Base-by-base conservation (phyloP, 2,113 vertebrate species). In the Rhinolophus ferrumequinum region DNA sequence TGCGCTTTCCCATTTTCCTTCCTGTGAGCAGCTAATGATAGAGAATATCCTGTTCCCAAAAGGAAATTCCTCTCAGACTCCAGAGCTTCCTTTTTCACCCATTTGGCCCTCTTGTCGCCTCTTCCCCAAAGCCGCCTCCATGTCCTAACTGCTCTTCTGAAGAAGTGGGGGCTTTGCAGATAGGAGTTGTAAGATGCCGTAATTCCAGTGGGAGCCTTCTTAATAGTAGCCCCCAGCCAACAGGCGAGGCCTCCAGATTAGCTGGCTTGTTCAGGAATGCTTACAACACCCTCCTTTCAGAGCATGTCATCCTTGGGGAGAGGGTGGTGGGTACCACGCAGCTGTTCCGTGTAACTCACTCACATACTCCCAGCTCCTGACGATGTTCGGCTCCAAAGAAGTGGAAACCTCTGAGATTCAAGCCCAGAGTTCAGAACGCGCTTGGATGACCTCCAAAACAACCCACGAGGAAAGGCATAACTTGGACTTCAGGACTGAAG, bases 281-380 rank as follows among this genome's bases (percentile, higher is more conserved):
- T 98, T 97, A 93, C 97, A 98, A 98, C 98, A 98, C 98, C 98
- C 98, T 98, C 97, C 97, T 98, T 91, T 95, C 96, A 94, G 97
- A 93, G 73, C 97, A 77, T 97, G 97, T 98, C 97, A 95, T 98
- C 98, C 98, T 98, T 97, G 84, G 98, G 98, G 98, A 99, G 94
- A 98, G 98, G 98, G 98, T 98, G 98, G 98, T 97, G 97, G 98
- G 98, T 95, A 98, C 97, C 60, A 44, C n/a, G 96, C 98, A 99
- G 98, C 98, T 99, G 98, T 98, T 98, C 97, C 47, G 62, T 98
- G 98, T 98, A 98, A 98, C 97, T 98, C 94, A 97, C 95, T 97
- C 94, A 28, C 97, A 94, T 90, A 97, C 98, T 98, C 98, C 97
- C 93, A 72, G 91, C 91, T 98, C 89, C 97, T 85, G 95, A 97